A percentile compares a stretch with the other conserved stretches of the same genome.
Evolutionary conservation across 2,888 invertebrate genomes (phyloP).

Genomic region (Oscheius onirici): DNA sequence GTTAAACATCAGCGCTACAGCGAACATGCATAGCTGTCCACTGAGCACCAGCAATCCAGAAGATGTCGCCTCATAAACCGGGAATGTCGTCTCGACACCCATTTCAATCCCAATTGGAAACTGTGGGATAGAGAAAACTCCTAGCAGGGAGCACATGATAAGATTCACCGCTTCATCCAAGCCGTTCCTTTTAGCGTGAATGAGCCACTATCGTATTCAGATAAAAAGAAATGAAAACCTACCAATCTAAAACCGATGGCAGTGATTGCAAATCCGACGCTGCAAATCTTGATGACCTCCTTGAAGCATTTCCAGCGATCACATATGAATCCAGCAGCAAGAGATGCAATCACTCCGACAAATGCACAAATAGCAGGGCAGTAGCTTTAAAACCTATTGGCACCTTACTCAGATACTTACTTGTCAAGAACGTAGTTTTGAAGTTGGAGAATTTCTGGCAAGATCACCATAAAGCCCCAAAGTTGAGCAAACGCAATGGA

Average conservation of each 20-base stretch:
- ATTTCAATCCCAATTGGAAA: conserved; percentile 57
- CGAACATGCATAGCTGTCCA: conserved; percentile 51
- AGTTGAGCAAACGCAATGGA: conserved; percentile 62
- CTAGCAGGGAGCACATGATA: conserved; percentile 34
- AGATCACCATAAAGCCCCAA: conserved; percentile 54
- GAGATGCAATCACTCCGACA: conserved; percentile 56
- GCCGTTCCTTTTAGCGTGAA: neutral
- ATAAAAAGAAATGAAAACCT: neutral
- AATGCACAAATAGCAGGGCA: conserved; percentile 51
- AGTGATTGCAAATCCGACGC: conserved; percentile 46
- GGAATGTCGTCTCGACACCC: conserved; percentile 68
- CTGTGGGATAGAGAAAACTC: conserved; percentile 53
- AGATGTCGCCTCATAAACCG: conserved; percentile 65
- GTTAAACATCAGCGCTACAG: conserved; percentile 5
- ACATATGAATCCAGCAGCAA: conserved; percentile 58
- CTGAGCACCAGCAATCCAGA: conserved; percentile 64
- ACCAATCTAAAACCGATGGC: conserved; percentile 52
- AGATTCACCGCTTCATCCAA: conserved; percentile 30
- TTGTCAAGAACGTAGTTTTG: conserved; percentile 43
- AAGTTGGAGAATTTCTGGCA: conserved; percentile 40
- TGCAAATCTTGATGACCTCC: conserved; percentile 49
- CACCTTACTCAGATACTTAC: conserved; percentile 26
- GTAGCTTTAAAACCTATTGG: conserved; percentile 21
- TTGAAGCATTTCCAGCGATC: conserved; percentile 66
- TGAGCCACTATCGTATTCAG: neutral